Evolutionary conservation across 1,140 invertebrate genomes (phyloP).

Genomic region (Daktulosphaira vitifoliae): DNA sequence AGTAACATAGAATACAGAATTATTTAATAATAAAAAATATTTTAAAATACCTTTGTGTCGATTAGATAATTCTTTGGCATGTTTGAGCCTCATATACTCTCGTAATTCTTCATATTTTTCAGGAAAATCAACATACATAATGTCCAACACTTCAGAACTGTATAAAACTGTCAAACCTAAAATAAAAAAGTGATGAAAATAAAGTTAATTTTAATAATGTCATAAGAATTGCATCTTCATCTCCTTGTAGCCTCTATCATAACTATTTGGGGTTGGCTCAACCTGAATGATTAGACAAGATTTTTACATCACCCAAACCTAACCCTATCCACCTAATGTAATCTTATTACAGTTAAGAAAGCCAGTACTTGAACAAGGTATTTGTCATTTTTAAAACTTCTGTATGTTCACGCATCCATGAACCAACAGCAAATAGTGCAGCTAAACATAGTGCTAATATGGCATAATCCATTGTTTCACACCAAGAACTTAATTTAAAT

Average conservation of each 20-base stretch:
- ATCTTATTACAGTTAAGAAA: too few species aligned
- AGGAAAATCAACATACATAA: conserved; percentile 90
- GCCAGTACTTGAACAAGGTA: too few species aligned
- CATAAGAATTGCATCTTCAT: too few species aligned
- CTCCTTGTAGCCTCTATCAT: too few species aligned
- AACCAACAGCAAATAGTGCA: too few species aligned
- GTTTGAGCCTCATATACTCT: conserved; percentile 68
- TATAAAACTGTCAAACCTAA: conserved; percentile 80
- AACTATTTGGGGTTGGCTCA: too few species aligned
- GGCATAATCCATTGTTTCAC: background rate
- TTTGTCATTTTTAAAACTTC: too few species aligned
- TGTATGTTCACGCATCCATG: too few species aligned
- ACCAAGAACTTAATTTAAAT: background rate
- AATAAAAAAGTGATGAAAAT: conserved; percentile 19
- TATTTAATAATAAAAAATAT: background rate
- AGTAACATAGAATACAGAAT: background rate
- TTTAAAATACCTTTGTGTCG: conserved; percentile 52
- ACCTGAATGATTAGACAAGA: background rate
- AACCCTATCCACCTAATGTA: too few species aligned
- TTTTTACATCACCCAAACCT: too few species aligned
- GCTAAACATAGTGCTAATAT: too few species aligned
- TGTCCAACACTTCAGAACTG: conserved; percentile 83
- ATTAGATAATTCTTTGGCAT: conserved; percentile 60
- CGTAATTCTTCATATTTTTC: conserved; percentile 91
- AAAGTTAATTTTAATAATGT: conserved; percentile 4